These are phyloP conservation scores for Polyploca ridens DNA, from an alignment of 2,888 invertebrate species.

Conservation along the genomic window DNA sequence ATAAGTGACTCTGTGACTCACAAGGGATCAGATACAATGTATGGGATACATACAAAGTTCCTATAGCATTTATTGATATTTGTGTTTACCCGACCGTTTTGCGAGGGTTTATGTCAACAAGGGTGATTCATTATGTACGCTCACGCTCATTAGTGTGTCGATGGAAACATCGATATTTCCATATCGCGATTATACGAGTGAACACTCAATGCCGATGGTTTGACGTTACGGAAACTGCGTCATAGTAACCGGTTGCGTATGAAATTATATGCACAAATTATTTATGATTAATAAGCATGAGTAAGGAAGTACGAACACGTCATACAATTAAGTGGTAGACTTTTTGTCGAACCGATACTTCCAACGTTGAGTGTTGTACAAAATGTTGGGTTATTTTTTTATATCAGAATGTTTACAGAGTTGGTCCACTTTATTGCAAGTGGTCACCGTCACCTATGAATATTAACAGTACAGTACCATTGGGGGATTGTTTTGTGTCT, in stretches of 20 bases:
- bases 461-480: no score
- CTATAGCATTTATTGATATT: slow-evolving; percentile 10
- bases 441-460: no score
- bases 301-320: no score
- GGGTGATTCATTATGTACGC: slow-evolving; percentile 54
- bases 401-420: no score
- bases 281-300: background rate
- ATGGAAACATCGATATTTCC: slow-evolving; percentile 29
- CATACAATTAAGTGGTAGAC: no score
- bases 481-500: no score
- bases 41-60: background rate
- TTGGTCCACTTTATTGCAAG: no score
- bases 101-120: slow-evolving; percentile 40
- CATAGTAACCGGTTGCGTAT: background rate
- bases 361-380: no score
- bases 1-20: no score
- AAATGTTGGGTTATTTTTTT: no score
- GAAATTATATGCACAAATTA: background rate
- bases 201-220: slow-evolving; percentile 11
- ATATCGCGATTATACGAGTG: slow-evolving; percentile 12
- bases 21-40: background rate
- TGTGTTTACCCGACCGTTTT: slow-evolving; percentile 30
- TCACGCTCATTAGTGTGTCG: slow-evolving; percentile 46
- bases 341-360: no score
- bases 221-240: slow-evolving; percentile 8